Evolutionary conservation across 2,113 vertebrate genomes (phyloP).

Genomic region (Tragulus kanchil): DNA sequence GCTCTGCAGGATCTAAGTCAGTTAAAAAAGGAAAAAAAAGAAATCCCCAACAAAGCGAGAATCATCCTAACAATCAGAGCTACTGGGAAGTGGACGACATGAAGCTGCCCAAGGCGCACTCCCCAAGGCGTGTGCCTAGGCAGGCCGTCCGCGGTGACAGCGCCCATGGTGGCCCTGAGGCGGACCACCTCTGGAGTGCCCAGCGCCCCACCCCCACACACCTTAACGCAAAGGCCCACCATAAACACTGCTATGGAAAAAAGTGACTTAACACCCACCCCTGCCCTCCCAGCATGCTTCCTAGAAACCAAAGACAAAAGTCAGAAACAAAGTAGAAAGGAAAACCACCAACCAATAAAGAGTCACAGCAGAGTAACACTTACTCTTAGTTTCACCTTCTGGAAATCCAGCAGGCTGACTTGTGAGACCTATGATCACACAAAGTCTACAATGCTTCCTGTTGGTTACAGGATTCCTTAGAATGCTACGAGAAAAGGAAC

Average conservation of each 20-base stretch:
- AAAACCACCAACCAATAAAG: background rate
- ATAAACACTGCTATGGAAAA: background rate
- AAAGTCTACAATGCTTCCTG: slow-evolving; percentile 99
- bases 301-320: slow-evolving; percentile 20
- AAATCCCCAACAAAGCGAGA: background rate
- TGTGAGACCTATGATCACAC: slow-evolving; percentile 98
- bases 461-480: slow-evolving; percentile 98
- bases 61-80: background rate
- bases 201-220: no score
- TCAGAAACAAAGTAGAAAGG: background rate
- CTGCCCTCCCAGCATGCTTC: background rate
- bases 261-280: background rate
- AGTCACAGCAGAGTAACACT: slow-evolving; percentile 53
- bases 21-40: background rate
- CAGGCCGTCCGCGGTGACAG: background rate
- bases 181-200: background rate
- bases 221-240: background rate
- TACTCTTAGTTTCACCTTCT: slow-evolving; percentile 99
- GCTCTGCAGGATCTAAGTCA: background rate
- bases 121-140: background rate
- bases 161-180: background rate
- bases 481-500: slow-evolving; percentile 88
- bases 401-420: slow-evolving; percentile 97
- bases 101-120: background rate
- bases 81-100: background rate